Percentiles rank a stretch among this genome's conserved stretches.
phyloP scores from a whole-genome alignment of 2,888 invertebrate species.

The Caenorhabditis sp. region DNA sequence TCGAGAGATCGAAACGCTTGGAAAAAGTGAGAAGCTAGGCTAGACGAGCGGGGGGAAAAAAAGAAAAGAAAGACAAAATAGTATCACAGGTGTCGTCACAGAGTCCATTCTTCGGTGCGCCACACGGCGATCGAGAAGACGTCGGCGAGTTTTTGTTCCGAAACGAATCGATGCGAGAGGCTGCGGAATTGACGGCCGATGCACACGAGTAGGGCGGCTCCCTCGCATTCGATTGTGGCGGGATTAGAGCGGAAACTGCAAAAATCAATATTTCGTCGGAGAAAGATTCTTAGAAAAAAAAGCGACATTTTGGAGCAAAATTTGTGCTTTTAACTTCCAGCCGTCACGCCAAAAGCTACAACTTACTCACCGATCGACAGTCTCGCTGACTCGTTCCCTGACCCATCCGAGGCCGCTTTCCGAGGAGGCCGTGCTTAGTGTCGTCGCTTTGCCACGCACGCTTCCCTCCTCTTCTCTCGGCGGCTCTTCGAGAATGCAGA shows the following conservation, averaged over 20 bases:
- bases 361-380: constrained; percentile 63
- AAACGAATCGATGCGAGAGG: constrained; percentile 65
- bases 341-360: too few relatives aligned
- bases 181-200: constrained; percentile 58
- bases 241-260: constrained; percentile 37
- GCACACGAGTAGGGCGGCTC: constrained; percentile 43
- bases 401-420: constrained; percentile 68
- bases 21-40: too few relatives aligned
- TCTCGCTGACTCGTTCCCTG: constrained; percentile 65
- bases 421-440: constrained; percentile 57
- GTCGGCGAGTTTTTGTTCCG: constrained; percentile 52
- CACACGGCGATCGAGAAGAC: constrained; percentile 61
- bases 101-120: constrained; percentile 59
- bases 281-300: too few relatives aligned
- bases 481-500: constrained; percentile 60
- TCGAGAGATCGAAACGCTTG: not conserved
- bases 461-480: constrained; percentile 58
- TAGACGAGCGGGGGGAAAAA: too few relatives aligned
- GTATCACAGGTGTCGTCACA: too few relatives aligned
- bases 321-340: too few relatives aligned
- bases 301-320: too few relatives aligned
- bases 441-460: constrained; percentile 25
- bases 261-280: not conserved
- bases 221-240: constrained; percentile 36
- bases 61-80: constrained; percentile 11